These are phyloP conservation scores for Hyles lineata DNA, from an alignment of 2,888 invertebrate species.

Conservation along the genomic window DNA sequence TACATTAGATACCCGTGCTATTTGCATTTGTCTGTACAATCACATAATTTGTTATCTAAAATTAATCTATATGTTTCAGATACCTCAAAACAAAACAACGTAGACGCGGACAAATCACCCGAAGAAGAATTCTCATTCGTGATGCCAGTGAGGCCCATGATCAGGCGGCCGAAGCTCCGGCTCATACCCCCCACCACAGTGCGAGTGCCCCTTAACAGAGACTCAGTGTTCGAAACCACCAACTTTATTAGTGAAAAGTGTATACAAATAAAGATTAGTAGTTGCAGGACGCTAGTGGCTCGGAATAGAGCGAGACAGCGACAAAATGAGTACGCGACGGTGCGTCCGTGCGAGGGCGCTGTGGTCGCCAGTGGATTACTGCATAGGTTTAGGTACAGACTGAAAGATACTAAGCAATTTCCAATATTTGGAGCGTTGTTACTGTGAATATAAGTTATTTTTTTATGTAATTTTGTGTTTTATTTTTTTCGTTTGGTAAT, in stretches of 20 bases:
- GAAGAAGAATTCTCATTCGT: slow-evolving; percentile 66
- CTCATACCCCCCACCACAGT: slow-evolving; percentile 50
- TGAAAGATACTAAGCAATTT: slow-evolving; percentile 62
- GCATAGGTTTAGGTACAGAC: slow-evolving; percentile 75
- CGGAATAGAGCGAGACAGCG: slow-evolving; percentile 30
- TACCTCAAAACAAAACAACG: slow-evolving; percentile 46
- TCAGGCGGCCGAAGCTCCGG: slow-evolving; percentile 61
- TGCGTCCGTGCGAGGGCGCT: slow-evolving; percentile 43
- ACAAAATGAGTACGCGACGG: slow-evolving; percentile 39
- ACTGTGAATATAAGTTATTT: slow-evolving; percentile 56
- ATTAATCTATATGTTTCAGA: slow-evolving; percentile 50
- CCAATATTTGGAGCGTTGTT: slow-evolving; percentile 74
- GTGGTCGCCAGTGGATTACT: slow-evolving; percentile 69
- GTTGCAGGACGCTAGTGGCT: slow-evolving; percentile 58
- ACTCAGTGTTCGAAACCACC: slow-evolving; percentile 66
- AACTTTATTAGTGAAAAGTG: slow-evolving; percentile 55
- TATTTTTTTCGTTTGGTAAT: neutral
- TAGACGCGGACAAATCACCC: slow-evolving; percentile 50
- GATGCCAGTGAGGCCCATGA: slow-evolving; percentile 55
- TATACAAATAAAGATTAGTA: slow-evolving; percentile 68
- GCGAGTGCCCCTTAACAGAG: slow-evolving; percentile 54
- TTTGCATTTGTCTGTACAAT: too few species aligned
- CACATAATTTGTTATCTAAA: too few species aligned
- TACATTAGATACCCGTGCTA: too few species aligned
- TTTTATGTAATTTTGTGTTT: slow-evolving; percentile 17